Base-by-base conservation (phyloP, 1,140 invertebrate species). In the Stratiolaelaps scimitus region DNA sequence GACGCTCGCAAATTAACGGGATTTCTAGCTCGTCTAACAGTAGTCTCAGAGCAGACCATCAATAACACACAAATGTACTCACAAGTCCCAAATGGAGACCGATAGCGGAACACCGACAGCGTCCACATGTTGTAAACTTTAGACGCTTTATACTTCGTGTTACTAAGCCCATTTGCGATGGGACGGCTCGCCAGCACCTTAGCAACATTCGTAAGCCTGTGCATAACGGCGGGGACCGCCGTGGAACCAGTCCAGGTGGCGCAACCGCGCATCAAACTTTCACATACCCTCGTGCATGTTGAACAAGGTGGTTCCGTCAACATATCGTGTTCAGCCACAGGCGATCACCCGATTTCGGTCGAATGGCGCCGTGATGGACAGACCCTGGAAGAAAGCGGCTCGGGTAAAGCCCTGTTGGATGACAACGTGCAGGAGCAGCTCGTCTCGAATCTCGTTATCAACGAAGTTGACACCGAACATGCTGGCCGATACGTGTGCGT, bases 401-500 rank as follows among this genome's bases (percentile, higher is more conserved):
- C 53, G 53, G 53, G 26, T 34, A 60, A 60, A 60, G 26, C 26
- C 15, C 53, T 60, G 6, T 17, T 60, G 15, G 53, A 26, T 23
- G 53, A 60, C 26, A 60, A 60, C 4, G 26, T 19, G 23, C 26
- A 29, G 23, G 53, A 60, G 53, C 53, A 60, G 10, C 34, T 60
- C 34, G 17, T 60, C 23, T 60, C 53, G 34, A 60, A 60, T 23
- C 10, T 60, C 26, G 23, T 60, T 26, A n/a, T 60, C 26, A 15
- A 23, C 2, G 53, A 60, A 1, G 53, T 23, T 15, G 34, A 26
- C 10, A 23, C 53, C 23, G 15, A 60, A 10, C 53, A 60, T 23
- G 53, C 53, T 34, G 53, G 53, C 26, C 13, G 53, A 26, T 60
- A 60, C 20, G 23, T 60, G 53, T 60, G 53, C 23, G 34, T 60